Evolutionary conservation across 2,888 invertebrate species (phyloP).

Genomic region (Meteorus cinctellus): DNA sequence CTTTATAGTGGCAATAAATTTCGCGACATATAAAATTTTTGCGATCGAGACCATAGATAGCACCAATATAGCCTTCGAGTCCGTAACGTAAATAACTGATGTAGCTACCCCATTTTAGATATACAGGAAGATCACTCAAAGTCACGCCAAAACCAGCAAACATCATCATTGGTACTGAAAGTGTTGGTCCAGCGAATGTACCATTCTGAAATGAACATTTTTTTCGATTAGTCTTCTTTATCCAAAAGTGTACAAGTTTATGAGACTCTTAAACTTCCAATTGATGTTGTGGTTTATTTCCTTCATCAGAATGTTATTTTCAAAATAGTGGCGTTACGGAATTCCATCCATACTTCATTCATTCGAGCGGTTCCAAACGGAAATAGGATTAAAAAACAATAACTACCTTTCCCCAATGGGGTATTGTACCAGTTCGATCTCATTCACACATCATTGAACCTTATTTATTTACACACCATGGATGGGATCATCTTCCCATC

Average conservation of each 20-base stretch:
- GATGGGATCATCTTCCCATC: too few species aligned
- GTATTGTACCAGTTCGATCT: too few species aligned
- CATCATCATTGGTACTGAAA: constrained; percentile 96
- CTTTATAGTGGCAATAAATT: constrained; percentile 87
- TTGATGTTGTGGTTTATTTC: too few species aligned
- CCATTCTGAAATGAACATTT: constrained; percentile 82
- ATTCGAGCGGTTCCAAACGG: too few species aligned
- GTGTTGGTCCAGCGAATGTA: constrained; percentile 93
- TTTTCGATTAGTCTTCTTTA: not conserved
- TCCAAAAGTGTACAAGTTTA: not conserved
- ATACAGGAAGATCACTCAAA: constrained; percentile 87
- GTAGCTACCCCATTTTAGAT: constrained; percentile 93
- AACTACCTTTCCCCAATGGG: too few species aligned
- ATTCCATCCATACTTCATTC: too few species aligned
- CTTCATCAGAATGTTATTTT: too few species aligned
- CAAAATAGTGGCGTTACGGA: too few species aligned
- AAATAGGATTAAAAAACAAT: too few species aligned
- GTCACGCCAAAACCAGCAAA: constrained; percentile 97
- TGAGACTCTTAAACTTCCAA: not conserved
- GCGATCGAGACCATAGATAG: constrained; percentile 88
- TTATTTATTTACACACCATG: too few species aligned
- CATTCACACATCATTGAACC: too few species aligned
- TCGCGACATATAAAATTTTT: constrained; percentile 82
- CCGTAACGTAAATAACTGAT: constrained; percentile 93
- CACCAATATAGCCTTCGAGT: constrained; percentile 87